These are phyloP conservation scores for Mesopsocus fuscifrons DNA, from an alignment of 2,888 invertebrate genomes.

Conservation along the genomic window DNA sequence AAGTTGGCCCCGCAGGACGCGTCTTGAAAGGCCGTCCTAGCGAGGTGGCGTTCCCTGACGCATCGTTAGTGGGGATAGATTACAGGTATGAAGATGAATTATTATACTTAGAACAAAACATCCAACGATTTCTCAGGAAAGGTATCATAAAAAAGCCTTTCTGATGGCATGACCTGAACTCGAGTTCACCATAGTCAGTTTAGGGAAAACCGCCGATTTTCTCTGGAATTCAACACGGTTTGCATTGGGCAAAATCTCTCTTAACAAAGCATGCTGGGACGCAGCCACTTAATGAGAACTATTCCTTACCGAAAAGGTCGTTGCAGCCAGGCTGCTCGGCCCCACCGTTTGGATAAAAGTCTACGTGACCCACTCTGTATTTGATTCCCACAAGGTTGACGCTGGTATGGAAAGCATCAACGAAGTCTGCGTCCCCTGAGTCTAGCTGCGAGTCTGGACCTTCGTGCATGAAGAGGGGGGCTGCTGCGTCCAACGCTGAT, in stretches of 20 bases:
- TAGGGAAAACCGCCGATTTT: too few species aligned
- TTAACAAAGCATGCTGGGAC: too few species aligned
- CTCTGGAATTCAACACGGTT: too few species aligned
- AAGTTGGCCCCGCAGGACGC: too few species aligned
- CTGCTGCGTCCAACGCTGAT: background rate
- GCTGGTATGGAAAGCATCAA: constrained; percentile 1
- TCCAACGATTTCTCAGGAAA: background rate
- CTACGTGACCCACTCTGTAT: background rate
- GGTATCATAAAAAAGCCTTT: background rate
- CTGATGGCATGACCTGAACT: too few species aligned
- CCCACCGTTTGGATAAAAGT: constrained; percentile 6
- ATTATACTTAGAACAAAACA: background rate
- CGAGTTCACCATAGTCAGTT: too few species aligned
- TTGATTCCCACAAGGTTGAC: background rate
- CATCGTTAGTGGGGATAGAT: too few species aligned
- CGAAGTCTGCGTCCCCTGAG: constrained; percentile 2
- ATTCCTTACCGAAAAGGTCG: background rate
- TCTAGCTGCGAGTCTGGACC: background rate
- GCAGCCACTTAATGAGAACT: too few species aligned
- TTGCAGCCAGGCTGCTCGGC: background rate
- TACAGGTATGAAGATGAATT: background rate
- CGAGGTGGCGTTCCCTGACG: too few species aligned
- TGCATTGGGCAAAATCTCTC: too few species aligned
- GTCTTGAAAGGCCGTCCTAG: too few species aligned
- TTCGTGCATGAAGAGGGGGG: constrained; percentile 1